Base-by-base conservation (phyloP, 1,140 invertebrate species). In the Asobara japonica region DNA sequence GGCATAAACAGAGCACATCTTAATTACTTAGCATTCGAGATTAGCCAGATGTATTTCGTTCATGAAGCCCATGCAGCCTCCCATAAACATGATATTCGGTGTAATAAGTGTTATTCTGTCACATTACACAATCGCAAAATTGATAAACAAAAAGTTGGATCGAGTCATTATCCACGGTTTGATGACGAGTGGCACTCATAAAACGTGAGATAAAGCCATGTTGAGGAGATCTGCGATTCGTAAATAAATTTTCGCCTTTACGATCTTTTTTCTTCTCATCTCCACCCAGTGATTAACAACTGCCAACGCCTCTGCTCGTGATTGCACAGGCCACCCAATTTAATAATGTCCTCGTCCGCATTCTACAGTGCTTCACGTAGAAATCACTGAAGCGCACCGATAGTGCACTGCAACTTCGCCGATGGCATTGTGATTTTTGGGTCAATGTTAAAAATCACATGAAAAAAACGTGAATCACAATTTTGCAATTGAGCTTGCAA, bases 291-390 rank as follows among this genome's bases (percentile, higher is more conserved):
- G 60, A 70, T 70, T 70, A 62, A 70, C n/a, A 60, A 70, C 33
- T 27, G 36, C 51, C 60, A 48, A 70, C 60, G 69, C 60, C 69
- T 64, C 36, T 25, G 36, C 18, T 64, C 33, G 4, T 56, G 18
- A 70, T 70, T 70, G 56, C 60, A 27, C 31, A 27, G 22, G 33
- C 18, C 67, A 73, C 33, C 72, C 73, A 73, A 76, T 77, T 78
- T 77, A 81, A 80, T 80, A 76, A 76, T 73, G 79, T 75, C 80
- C 79, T 80, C 77, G 79, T 80, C 79, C 76, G 76, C 76, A 78
- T 81, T 74, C 73, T 45, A 65, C 66, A 18, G 1, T 22, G 22
- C 69, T 80, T 79, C 75, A 78, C 77, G 72, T 70, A 74, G 73
- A 22, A 41, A 62, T 75, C 76, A 70, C 79, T 76, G 75, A 69